Percentiles rank a stretch among this genome's conserved stretches.
Conservation (phyloP, 2,888 invertebrate species). For the Leucophenga montana region DNA sequence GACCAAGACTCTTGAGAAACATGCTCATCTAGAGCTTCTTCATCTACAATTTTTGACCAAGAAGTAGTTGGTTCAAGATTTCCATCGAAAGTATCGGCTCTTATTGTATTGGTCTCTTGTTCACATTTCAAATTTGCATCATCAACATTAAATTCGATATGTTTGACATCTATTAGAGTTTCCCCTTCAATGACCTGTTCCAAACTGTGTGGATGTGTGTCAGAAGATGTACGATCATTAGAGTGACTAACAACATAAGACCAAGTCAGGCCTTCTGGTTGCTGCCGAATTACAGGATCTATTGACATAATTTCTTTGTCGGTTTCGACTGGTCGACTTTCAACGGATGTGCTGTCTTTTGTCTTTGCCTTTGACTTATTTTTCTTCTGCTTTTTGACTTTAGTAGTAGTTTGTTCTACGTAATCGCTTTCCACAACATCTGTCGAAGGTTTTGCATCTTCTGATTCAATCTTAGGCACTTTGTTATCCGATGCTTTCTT, state of each 20-base stretch:
- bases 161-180: no score
- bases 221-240: not conserved
- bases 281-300: no score
- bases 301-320: no score
- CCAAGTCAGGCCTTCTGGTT: slow-evolving; percentile 22
- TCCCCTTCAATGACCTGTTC: not conserved
- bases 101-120: no score
- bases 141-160: no score
- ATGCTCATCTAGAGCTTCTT: not conserved
- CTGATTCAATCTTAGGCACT: not conserved
- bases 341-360: not conserved
- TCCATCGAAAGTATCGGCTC: no score
- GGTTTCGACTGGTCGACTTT: no score
- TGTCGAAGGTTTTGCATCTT: not conserved
- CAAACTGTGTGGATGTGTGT: not conserved
- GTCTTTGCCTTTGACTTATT: slow-evolving; percentile 33
- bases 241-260: slow-evolving; percentile 31
- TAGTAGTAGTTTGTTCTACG: not conserved
- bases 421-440: not conserved
- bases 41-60: slow-evolving; percentile 50
- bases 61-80: slow-evolving; percentile 17
- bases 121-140: no score
- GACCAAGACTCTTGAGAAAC: no score
- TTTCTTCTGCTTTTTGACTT: slow-evolving; percentile 17
- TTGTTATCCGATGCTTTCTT: not conserved